phyloP scores from a whole-genome alignment of 2,888 invertebrate genomes.

The Drosophila leonis region DNA sequence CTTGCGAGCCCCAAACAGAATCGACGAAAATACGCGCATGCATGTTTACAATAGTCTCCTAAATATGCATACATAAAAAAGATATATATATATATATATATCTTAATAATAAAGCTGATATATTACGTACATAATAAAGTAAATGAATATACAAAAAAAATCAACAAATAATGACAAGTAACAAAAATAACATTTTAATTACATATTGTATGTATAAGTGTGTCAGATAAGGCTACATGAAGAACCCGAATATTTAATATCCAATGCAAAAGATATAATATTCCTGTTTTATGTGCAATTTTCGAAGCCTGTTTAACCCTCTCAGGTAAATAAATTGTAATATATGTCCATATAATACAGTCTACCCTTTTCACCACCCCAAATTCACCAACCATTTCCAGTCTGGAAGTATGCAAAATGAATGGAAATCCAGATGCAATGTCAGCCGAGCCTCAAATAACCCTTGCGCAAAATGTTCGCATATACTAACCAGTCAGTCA shows the following conservation, averaged over 20 bases:
- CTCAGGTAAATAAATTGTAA: constrained; percentile 2
- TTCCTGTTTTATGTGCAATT: neutral
- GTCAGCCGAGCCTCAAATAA: neutral
- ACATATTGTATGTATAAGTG: neutral
- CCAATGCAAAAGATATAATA: neutral
- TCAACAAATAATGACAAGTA: neutral
- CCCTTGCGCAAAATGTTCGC: constrained; percentile 2
- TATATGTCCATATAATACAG: neutral
- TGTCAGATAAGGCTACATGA: neutral
- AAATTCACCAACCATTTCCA: neutral
- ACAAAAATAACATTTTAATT: neutral
- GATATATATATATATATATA: neutral
- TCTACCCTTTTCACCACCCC: neutral
- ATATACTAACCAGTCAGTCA: neutral
- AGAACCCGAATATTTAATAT: constrained; percentile 3
- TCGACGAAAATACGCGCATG: neutral
- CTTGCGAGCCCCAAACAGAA: neutral
- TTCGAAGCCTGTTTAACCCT: neutral
- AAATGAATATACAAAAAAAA: neutral
- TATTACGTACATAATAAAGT: neutral
- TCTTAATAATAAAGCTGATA: neutral
- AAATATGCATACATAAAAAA: neutral
- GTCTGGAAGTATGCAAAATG: constrained; percentile 1
- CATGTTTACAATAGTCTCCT: neutral
- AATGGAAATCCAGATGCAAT: neutral